Percentiles rank a stretch among this genome's conserved stretches.
phyloP scores from a whole-genome alignment of 2,888 invertebrate genomes.

The Psylliodes chrysocephalus region DNA sequence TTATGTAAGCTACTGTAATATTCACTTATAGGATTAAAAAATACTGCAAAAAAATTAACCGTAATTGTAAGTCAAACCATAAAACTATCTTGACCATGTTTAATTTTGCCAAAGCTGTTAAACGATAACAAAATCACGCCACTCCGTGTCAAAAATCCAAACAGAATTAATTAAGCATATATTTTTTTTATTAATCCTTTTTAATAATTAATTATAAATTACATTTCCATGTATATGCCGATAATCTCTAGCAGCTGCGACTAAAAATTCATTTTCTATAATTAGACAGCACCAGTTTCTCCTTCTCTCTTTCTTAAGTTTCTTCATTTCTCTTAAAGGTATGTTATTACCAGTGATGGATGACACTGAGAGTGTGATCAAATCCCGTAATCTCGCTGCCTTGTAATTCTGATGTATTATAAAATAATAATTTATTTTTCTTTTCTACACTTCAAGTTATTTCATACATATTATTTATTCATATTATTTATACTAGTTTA shows the following conservation, averaged over 20 bases:
- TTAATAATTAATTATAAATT: slow-evolving; percentile 22
- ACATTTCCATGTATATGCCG: slow-evolving; percentile 17
- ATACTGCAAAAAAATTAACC: too few species aligned
- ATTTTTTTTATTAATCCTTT: slow-evolving; percentile 10
- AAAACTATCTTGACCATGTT: background rate
- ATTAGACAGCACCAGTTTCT: slow-evolving; percentile 14
- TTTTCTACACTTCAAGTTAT: too few species aligned
- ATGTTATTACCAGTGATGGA: background rate
- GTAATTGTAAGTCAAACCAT: slow-evolving; percentile 10
- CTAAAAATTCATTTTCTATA: slow-evolving; percentile 14
- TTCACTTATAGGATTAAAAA: too few species aligned
- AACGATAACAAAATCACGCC: background rate
- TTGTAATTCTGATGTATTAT: too few species aligned
- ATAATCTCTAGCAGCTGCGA: slow-evolving; percentile 19
- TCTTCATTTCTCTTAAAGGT: background rate
- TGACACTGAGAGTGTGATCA: background rate
- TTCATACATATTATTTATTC: too few species aligned
- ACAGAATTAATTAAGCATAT: slow-evolving; percentile 11
- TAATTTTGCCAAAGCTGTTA: background rate
- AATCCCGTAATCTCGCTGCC: background rate
- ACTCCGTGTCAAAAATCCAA: background rate
- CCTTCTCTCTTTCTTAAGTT: background rate
- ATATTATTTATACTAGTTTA: too few species aligned
- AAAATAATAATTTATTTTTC: too few species aligned
- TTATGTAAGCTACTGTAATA: too few species aligned